Conservation (phyloP, 2,797 vertebrate species). For the Alectoris magna region DNA sequence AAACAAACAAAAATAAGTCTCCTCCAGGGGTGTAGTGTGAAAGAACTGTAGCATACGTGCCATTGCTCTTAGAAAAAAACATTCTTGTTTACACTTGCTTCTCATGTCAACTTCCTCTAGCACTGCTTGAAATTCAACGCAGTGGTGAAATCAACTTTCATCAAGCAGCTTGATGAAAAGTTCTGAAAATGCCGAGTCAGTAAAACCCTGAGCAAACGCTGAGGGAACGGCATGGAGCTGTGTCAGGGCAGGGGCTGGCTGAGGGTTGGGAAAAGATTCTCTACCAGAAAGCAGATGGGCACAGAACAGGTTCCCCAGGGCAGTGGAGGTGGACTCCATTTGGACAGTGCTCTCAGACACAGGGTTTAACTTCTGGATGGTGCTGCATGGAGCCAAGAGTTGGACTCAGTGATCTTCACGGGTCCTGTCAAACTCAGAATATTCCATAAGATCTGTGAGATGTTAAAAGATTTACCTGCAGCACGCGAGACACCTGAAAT, state of each 20-base stretch:
- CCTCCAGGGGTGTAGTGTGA: neutral
- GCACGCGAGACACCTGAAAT: neutral
- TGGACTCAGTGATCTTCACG: neutral
- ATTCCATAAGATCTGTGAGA: neutral
- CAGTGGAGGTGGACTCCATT: too few species aligned
- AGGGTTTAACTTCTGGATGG: too few species aligned
- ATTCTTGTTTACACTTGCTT: neutral
- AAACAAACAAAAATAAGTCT: neutral
- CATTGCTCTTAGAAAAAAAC: neutral
- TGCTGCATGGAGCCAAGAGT: too few species aligned
- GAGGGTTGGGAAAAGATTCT: too few species aligned
- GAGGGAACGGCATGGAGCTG: neutral
- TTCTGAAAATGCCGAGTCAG: neutral
- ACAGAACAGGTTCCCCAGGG: too few species aligned
- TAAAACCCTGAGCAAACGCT: neutral
- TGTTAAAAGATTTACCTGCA: neutral
- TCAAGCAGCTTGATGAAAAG: neutral
- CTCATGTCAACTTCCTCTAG: accelerated
- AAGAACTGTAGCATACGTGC: neutral
- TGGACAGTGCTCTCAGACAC: too few species aligned
- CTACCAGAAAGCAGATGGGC: too few species aligned
- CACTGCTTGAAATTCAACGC: neutral
- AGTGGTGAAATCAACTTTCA: neutral
- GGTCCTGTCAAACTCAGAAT: neutral
- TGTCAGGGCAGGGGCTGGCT: too few species aligned